These are phyloP conservation scores for Enhydra lutris DNA, from an alignment of 2,113 vertebrate genomes.

Conservation along the genomic window DNA sequence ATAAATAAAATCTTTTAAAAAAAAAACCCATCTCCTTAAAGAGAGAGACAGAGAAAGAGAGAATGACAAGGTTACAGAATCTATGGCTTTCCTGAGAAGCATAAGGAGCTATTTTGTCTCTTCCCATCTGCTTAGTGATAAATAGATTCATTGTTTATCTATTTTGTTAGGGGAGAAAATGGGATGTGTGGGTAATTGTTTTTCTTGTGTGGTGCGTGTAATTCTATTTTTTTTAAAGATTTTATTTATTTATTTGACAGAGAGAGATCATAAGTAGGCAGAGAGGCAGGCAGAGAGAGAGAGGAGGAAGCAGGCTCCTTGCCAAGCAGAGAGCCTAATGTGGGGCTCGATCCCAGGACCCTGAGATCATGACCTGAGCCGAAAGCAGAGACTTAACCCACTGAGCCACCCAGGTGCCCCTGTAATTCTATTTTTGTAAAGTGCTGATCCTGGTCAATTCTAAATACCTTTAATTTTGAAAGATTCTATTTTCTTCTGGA, in stretches of 20 bases:
- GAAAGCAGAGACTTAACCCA: no score
- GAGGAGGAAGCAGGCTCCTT: no score
- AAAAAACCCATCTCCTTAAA: no score
- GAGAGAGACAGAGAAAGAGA: neutral
- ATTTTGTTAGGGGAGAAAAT: neutral
- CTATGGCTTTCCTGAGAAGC: neutral
- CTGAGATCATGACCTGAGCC: no score
- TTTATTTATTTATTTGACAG: no score
- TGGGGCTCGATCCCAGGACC: no score
- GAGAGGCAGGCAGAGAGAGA: no score
- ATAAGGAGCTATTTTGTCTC: neutral
- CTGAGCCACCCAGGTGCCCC: no score
- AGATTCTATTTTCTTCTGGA: conserved; percentile 15
- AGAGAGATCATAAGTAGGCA: no score
- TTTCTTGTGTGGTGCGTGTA: neutral
- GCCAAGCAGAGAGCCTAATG: no score
- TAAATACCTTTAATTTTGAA: conserved; percentile 23
- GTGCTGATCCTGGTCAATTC: neutral
- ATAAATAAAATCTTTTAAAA: no score
- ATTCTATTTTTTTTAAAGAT: neutral
- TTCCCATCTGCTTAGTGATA: neutral
- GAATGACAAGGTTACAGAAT: neutral
- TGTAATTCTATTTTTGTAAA: conserved; percentile 28
- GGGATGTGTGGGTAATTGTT: neutral
- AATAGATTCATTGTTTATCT: neutral